Conservation (phyloP, 2,888 invertebrate species). For the Phyllotreta striolata region DNA sequence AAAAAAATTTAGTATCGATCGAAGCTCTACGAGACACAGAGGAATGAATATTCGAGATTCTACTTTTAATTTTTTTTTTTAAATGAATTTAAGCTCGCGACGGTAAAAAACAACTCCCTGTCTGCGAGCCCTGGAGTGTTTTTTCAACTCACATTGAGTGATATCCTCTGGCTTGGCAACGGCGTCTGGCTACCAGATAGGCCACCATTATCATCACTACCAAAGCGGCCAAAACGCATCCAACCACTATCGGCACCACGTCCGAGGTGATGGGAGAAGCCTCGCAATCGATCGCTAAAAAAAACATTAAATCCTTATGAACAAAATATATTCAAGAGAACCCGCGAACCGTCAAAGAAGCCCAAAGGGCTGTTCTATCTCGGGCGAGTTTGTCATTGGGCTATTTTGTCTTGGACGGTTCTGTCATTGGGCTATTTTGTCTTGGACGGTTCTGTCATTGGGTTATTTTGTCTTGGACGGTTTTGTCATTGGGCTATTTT, state of each 20-base stretch:
- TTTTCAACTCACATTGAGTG: conserved; percentile 77
- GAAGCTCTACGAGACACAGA: conserved; percentile 19
- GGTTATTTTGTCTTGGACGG: no score
- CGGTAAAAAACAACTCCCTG: conserved; percentile 36
- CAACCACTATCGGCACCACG: conserved; percentile 96
- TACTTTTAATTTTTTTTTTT: conserved; percentile 20
- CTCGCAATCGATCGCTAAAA: conserved; percentile 76
- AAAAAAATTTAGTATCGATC: neutral
- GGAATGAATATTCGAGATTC: conserved; percentile 20
- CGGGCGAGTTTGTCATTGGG: no score
- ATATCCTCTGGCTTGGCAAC: conserved; percentile 84
- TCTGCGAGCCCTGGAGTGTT: conserved; percentile 48
- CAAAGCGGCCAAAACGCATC: conserved; percentile 88
- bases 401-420: no score
- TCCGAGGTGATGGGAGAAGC: conserved; percentile 77
- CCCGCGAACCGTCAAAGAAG: no score
- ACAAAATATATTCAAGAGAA: no score
- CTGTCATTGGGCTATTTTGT: no score
- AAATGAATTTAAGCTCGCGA: conserved; percentile 13
- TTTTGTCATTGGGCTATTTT: no score
- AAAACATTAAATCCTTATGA: no score
- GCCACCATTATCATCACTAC: conserved; percentile 91
- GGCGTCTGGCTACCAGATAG: conserved; percentile 90
- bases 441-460: no score
- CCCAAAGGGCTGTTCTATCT: no score